Evolutionary conservation across 2,113 vertebrate species (phyloP).

Genomic region (Pygoscelis antarcticus): DNA sequence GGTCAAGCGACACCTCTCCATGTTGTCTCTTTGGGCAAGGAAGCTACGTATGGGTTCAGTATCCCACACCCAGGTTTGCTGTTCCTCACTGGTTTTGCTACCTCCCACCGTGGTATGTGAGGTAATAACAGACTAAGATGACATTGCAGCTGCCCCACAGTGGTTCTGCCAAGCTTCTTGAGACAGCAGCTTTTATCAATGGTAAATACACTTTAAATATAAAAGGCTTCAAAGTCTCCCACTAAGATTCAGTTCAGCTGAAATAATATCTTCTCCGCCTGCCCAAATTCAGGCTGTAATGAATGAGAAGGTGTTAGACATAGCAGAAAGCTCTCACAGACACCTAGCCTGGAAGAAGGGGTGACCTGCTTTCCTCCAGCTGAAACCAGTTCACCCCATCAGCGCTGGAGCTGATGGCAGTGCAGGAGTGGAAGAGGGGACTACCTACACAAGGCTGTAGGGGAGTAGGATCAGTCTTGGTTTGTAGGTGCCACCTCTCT

Average conservation of each 20-base stretch:
- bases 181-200: not conserved
- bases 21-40: not conserved
- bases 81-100: not conserved
- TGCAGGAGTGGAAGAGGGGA: not conserved
- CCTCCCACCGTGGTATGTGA: accelerated
- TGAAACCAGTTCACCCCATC: not conserved
- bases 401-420: not conserved
- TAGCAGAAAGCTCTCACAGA: not conserved
- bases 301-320: not conserved
- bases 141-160: not conserved
- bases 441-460: not conserved
- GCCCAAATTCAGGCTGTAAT: too few species aligned
- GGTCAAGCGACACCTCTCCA: not conserved
- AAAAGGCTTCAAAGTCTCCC: not conserved
- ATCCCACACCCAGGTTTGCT: not conserved
- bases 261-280: not conserved
- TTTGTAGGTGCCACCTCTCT: not conserved
- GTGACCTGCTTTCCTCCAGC: not conserved
- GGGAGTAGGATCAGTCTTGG: not conserved
- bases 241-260: not conserved
- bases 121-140: not conserved
- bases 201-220: not conserved
- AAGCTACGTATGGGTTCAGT: not conserved
- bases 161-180: not conserved
- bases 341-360: not conserved